phyloP scores from a whole-genome alignment of 2,113 vertebrate genomes.

The Acrocephalus arundinaceus region DNA sequence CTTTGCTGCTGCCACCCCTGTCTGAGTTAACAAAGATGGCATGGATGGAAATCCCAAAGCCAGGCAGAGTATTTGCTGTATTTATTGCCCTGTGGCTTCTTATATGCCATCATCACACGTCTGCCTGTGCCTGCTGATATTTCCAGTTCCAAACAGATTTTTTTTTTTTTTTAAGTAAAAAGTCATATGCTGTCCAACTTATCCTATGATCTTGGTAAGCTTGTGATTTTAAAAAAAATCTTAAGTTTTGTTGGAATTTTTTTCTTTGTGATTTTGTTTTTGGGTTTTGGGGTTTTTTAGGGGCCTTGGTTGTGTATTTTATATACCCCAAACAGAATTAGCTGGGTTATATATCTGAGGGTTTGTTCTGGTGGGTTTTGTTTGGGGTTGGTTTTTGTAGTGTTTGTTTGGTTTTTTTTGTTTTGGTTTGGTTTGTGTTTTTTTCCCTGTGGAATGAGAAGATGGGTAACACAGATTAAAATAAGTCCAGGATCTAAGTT shows the following conservation, averaged over 20 bases:
- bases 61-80: neutral
- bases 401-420: too few species aligned
- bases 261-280: neutral
- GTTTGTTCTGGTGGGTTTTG: neutral
- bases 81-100: neutral
- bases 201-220: neutral
- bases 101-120: neutral
- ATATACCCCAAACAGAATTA: neutral
- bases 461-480: neutral
- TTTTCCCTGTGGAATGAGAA: too few species aligned
- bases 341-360: neutral
- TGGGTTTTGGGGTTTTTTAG: neutral
- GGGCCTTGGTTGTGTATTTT: too few species aligned
- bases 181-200: neutral
- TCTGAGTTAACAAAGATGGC: too few species aligned
- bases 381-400: neutral
- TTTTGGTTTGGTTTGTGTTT: too few species aligned
- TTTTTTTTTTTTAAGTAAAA: neutral
- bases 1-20: neutral
- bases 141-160: neutral
- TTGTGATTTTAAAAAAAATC: neutral
- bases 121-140: neutral
- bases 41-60: neutral
- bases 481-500: neutral
- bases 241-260: neutral